Evolutionary conservation across 2,888 invertebrate genomes (phyloP).

Genomic region (Tethea ocularis): DNA sequence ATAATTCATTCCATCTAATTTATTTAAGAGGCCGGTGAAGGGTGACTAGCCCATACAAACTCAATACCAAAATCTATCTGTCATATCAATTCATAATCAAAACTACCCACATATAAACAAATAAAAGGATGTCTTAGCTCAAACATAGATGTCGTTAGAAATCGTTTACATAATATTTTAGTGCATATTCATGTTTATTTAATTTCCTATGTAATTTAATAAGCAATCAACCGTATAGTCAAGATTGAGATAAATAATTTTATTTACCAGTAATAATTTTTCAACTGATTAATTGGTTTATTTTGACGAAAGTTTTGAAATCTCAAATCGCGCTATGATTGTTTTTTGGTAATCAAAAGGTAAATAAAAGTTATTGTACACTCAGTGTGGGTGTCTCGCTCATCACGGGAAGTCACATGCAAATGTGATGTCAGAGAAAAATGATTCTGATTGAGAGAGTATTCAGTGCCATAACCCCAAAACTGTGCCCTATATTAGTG

Average conservation of each 20-base stretch:
- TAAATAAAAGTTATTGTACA: slow-evolving; percentile 10
- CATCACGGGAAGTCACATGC: slow-evolving; percentile 65
- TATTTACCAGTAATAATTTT: neutral
- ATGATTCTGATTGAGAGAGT: slow-evolving; percentile 25
- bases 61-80: too few relatives aligned
- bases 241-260: neutral
- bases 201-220: neutral
- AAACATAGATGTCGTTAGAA: neutral
- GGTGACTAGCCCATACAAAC: too few relatives aligned
- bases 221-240: neutral
- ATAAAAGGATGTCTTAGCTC: neutral
- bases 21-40: too few relatives aligned
- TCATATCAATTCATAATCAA: neutral
- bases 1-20: neutral
- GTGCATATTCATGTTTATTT: neutral
- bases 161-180: neutral
- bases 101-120: neutral
- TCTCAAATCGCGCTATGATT: slow-evolving; percentile 45
- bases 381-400: slow-evolving; percentile 57
- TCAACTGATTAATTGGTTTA: neutral
- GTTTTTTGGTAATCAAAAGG: slow-evolving; percentile 19
- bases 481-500: slow-evolving; percentile 36
- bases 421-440: slow-evolving; percentile 40
- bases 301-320: neutral
- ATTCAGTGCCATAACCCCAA: slow-evolving; percentile 34